Evolutionary conservation across 1,140 invertebrate genomes (phyloP).

Genomic region (Phymastichus coffea): DNA sequence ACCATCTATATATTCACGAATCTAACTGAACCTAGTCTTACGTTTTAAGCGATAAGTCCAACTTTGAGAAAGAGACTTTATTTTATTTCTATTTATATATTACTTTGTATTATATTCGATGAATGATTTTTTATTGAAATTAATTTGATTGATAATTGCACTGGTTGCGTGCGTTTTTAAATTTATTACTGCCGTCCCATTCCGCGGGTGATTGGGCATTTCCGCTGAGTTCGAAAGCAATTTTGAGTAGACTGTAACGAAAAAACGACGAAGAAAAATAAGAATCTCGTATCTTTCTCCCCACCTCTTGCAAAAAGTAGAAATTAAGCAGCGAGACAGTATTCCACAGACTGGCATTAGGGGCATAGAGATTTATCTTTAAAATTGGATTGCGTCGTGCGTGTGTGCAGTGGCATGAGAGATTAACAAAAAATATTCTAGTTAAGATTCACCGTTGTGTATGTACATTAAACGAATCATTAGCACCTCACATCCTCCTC

Average conservation of each 20-base stretch:
- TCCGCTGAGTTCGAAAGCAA: too few species aligned
- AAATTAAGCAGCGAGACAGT: conserved; percentile 49
- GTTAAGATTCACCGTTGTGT: conserved; percentile 40
- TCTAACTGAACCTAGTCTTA: conserved; percentile 20
- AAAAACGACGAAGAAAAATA: conserved; percentile 8
- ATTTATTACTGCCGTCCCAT: not conserved
- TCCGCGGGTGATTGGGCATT: too few species aligned
- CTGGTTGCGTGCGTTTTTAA: too few species aligned
- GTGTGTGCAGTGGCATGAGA: conserved; percentile 55
- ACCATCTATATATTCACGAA: conserved; percentile 1
- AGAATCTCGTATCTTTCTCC: conserved; percentile 37
- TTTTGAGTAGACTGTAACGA: too few species aligned
- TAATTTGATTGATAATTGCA: conserved; percentile 1
- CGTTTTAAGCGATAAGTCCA: conserved; percentile 18
- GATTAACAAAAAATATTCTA: conserved; percentile 40
- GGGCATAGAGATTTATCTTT: conserved; percentile 51
- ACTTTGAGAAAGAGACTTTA: conserved; percentile 21
- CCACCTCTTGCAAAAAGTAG: conserved; percentile 44
- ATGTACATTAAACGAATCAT: conserved; percentile 39
- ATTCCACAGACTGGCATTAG: conserved; percentile 53
- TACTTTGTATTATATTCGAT: conserved; percentile 11
- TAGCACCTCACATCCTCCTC: conserved; percentile 14
- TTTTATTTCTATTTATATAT: conserved; percentile 6
- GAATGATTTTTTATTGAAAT: conserved; percentile 2
- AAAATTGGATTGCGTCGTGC: conserved; percentile 47